These are phyloP conservation scores for Eristalinus sepulchralis DNA, from an alignment of 2,888 invertebrate species.

Conservation along the genomic window DNA sequence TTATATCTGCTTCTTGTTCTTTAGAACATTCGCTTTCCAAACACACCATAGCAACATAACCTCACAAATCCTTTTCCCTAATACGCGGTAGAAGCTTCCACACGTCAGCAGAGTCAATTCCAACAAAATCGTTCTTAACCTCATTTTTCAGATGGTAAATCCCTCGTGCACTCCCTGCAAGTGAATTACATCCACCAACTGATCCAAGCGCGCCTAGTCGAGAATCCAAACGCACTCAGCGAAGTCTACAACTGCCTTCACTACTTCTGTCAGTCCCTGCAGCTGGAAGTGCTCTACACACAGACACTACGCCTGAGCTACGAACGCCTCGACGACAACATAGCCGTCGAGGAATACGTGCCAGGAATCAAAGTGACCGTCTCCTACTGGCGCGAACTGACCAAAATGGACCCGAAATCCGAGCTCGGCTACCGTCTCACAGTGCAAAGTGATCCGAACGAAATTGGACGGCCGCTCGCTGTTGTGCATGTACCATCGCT, in stretches of 20 bases:
- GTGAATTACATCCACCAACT: slow-evolving; percentile 96
- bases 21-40: too few relatives aligned
- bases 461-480: slow-evolving; percentile 88
- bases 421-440: slow-evolving; percentile 94
- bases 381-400: slow-evolving; percentile 92
- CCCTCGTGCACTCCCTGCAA: slow-evolving; percentile 96
- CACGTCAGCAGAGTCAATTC: neutral
- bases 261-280: slow-evolving; percentile 96
- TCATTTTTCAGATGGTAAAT: slow-evolving; percentile 89
- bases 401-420: slow-evolving; percentile 86
- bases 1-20: too few relatives aligned
- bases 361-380: slow-evolving; percentile 94
- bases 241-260: slow-evolving; percentile 93
- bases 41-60: too few relatives aligned
- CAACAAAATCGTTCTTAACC: neutral
- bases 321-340: slow-evolving; percentile 93
- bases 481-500: slow-evolving; percentile 85
- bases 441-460: slow-evolving; percentile 92
- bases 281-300: slow-evolving; percentile 94
- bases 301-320: slow-evolving; percentile 93
- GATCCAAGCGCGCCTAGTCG: slow-evolving; percentile 90
- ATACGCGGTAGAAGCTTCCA: too few relatives aligned
- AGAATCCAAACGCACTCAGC: slow-evolving; percentile 88
- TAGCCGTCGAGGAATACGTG: slow-evolving; percentile 94
- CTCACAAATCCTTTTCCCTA: too few relatives aligned